Conservation (phyloP, 1,140 invertebrate species). For the Sarcophaga peregrina region DNA sequence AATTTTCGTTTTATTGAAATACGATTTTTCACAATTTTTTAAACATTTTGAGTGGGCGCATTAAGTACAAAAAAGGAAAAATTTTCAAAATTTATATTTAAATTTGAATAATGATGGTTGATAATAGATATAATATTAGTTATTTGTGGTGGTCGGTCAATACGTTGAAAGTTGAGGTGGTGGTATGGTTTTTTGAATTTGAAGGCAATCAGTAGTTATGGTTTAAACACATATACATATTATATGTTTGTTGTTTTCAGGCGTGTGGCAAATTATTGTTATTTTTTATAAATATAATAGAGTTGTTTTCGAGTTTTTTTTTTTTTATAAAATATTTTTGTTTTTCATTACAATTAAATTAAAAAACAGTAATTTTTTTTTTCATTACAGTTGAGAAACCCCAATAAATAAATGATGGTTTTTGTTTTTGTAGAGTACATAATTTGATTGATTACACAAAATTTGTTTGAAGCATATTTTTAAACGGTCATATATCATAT, state of each 20-base stretch:
- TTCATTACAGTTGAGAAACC: background rate
- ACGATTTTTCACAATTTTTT: background rate
- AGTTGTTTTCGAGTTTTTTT: background rate
- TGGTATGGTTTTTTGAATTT: background rate
- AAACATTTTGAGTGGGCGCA: background rate
- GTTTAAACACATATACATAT: background rate
- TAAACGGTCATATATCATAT: too few species aligned
- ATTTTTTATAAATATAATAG: slow-evolving; percentile 10
- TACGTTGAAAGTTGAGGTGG: background rate
- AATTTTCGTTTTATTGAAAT: too few species aligned
- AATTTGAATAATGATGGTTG: background rate
- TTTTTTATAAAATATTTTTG: background rate
- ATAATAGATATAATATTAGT: background rate
- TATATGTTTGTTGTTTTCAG: slow-evolving; percentile 11
- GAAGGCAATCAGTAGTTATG: background rate
- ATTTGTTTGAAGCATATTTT: too few species aligned
- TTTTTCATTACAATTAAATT: background rate
- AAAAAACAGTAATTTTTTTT: too few species aligned
- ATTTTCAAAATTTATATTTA: too few species aligned
- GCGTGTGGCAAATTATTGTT: slow-evolving; percentile 10
- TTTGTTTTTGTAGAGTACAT: background rate
- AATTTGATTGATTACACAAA: background rate
- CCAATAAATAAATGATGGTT: background rate
- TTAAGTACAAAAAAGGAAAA: background rate
- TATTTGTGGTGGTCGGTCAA: background rate